Conservation (phyloP, 2,888 invertebrate species). For the Andrena marginata region DNA sequence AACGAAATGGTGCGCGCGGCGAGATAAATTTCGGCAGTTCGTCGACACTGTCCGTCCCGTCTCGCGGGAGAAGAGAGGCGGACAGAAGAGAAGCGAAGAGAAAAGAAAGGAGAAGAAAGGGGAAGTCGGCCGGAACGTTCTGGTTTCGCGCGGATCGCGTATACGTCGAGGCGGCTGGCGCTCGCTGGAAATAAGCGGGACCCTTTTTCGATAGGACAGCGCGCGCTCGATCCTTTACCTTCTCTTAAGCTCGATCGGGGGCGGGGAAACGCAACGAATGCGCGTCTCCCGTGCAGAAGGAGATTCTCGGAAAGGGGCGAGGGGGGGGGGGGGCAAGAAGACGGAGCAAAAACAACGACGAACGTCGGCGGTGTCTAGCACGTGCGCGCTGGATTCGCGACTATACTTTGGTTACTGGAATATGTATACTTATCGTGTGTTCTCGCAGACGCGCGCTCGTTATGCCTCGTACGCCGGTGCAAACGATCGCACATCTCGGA, state of each 20-base stretch:
- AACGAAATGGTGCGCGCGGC: background rate
- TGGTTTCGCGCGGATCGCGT: background rate
- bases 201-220: background rate
- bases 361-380: slow-evolving; percentile 17
- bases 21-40: slow-evolving; percentile 15
- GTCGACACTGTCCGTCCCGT: background rate
- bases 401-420: slow-evolving; percentile 45
- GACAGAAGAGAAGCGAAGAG: background rate
- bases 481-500: background rate
- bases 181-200: slow-evolving; percentile 3
- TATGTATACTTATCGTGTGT: slow-evolving; percentile 23
- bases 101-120: background rate
- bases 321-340: slow-evolving; percentile 43
- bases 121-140: background rate
- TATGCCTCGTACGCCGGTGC: slow-evolving; percentile 31
- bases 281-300: slow-evolving; percentile 31
- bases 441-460: slow-evolving; percentile 52
- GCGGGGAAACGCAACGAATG: slow-evolving; percentile 14
- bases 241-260: slow-evolving; percentile 49
- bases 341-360: slow-evolving; percentile 38
- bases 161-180: background rate
- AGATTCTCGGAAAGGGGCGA: slow-evolving; percentile 26
- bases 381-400: slow-evolving; percentile 15
- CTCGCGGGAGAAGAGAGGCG: background rate
- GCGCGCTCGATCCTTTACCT: background rate